Evolutionary conservation across 2,113 vertebrate species (phyloP).

Genomic region (Solea solea): DNA sequence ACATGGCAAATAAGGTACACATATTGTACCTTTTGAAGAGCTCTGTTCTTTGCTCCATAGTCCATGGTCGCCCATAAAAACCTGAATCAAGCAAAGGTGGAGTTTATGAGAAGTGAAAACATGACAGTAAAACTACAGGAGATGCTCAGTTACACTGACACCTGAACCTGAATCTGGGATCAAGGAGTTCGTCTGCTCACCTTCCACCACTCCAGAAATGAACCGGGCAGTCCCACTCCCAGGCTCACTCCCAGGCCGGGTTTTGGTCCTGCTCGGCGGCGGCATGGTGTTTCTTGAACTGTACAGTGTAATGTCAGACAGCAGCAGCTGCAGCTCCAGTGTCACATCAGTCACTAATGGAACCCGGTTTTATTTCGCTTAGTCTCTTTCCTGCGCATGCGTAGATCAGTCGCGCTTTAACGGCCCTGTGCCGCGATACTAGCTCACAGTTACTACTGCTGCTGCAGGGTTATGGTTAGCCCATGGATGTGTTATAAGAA

Average conservation of each 20-base stretch:
- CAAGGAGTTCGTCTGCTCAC: constrained; percentile 73
- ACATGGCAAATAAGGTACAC: too few relatives aligned
- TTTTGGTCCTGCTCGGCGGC: constrained; percentile 12
- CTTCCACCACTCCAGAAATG: constrained; percentile 94
- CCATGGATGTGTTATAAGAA: too few relatives aligned
- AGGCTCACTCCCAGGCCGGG: constrained; percentile 4
- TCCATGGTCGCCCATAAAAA: constrained; percentile 99
- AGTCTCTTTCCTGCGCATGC: constrained; percentile 63
- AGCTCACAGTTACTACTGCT: too few relatives aligned
- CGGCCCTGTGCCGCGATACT: not conserved
- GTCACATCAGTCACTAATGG: too few relatives aligned
- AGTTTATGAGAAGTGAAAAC: not conserved
- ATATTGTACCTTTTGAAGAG: constrained; percentile 90
- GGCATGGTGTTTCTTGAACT: constrained; percentile 53
- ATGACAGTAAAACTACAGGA: not conserved
- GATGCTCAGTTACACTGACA: too few relatives aligned
- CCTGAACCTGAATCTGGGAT: too few relatives aligned
- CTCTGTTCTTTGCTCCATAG: constrained; percentile 98
- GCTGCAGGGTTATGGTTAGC: too few relatives aligned
- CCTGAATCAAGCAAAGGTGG: constrained; percentile 82
- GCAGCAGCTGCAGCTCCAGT: not conserved
- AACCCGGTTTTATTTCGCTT: too few relatives aligned
- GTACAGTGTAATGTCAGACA: not conserved
- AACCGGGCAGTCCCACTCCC: constrained; percentile 70
- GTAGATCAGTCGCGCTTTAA: constrained; percentile 56